Base-by-base conservation (phyloP, 2,888 invertebrate genomes). In the Notodonta ziczac region DNA sequence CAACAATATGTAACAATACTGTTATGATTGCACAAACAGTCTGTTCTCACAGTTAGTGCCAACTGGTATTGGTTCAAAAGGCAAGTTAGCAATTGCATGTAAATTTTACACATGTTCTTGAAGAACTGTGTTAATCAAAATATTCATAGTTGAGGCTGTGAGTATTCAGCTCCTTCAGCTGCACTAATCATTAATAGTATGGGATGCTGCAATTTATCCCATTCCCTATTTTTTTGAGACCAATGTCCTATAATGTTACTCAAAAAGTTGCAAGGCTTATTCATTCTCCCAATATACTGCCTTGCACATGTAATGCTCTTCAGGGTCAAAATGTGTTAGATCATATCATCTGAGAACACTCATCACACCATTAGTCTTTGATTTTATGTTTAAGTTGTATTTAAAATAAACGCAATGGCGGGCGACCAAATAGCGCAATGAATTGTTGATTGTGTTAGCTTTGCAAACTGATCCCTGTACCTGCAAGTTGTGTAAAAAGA, bases 371-470 rank as follows among this genome's bases (percentile, higher is more conserved):
- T 61, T 62, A 61, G 52, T 62, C 56, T 69, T 63, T 59, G 57
- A 58, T 55, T 61, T 66, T 62, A 66, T 65, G 32, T 65, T 48
- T 74, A 74, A 72, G 69, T 70, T 74, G 67, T 73, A 72, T 62
- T 66, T 72, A 67, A 55, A 61, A 64, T 50, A 59, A 56, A 60
- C 59, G 59, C 63, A 72, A 42, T 70, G 66, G 57, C 48, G 57
- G 67, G 75, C 69, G 69, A 70, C 62, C 68, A 70, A 74, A 62
- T 63, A 67, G 66, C 55, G 55, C 39, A 48, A 35, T 24, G 62
- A 69, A 24, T 24, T 35, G 10, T 42, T 67, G 72, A 72, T 74
- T 62, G 60, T 69, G 62, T 67, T 69, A 69, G 72, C 57, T 73
- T 73, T 72, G 72, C 56, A 13, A 42, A 46, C 10, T 61, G 12